Conservation (phyloP, 2,113 vertebrate genomes). For the Periophthalmodon schlosseri region DNA sequence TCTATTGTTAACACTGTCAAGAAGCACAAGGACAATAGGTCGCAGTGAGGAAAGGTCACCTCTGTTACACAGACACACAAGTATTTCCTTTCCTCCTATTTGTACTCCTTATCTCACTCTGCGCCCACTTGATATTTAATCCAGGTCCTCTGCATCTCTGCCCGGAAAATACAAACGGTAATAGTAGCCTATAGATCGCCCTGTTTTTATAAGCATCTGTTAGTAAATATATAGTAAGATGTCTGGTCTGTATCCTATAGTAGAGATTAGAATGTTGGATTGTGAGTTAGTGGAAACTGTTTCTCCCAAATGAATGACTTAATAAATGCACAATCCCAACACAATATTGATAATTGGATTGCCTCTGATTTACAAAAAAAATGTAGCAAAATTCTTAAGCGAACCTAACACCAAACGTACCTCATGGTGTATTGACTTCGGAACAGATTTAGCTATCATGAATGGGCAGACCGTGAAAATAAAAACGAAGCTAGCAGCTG, state of each 20-base stretch:
- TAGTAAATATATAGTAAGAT: conserved; percentile 15
- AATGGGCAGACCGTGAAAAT: neutral
- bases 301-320: too few species aligned
- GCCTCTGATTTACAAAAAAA: neutral
- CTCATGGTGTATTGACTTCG: neutral
- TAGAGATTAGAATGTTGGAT: neutral
- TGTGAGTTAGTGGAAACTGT: too few species aligned
- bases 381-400: too few species aligned
- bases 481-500: conserved; percentile 7
- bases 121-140: conserved; percentile 32
- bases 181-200: conserved; percentile 31
- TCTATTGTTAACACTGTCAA: conserved; percentile 36
- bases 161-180: conserved; percentile 21
- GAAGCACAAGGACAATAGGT: conserved; percentile 35
- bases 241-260: conserved; percentile 1
- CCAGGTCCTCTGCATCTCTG: conserved; percentile 13
- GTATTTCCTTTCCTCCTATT: conserved; percentile 33
- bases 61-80: conserved; percentile 12
- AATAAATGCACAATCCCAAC: too few species aligned
- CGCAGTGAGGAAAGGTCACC: conserved; percentile 49
- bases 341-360: neutral
- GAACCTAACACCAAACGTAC: neutral
- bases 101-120: conserved; percentile 43
- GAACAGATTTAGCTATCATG: conserved; percentile 11
- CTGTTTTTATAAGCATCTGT: neutral